A percentile compares a stretch with the other conserved stretches of the same genome.
Evolutionary conservation across 2,888 invertebrate species (phyloP).

Genomic region (Chrysodeixis includens): DNA sequence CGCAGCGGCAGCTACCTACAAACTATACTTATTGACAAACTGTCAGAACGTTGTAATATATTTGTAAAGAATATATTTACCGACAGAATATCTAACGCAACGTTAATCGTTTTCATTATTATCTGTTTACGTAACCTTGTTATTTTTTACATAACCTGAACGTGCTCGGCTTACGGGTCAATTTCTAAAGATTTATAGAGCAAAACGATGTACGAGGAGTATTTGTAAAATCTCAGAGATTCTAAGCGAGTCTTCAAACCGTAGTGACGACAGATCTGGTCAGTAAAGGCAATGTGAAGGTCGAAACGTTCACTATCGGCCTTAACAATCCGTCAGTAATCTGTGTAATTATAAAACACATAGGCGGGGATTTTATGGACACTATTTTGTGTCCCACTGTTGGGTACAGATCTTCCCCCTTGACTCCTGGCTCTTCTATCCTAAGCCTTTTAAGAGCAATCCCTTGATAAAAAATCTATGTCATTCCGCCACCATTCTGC

Average conservation of each 20-base stretch:
- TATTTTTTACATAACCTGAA: slow-evolving; percentile 41
- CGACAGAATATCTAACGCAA: slow-evolving; percentile 14
- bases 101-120: slow-evolving; percentile 30
- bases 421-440: no score
- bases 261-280: slow-evolving; percentile 74
- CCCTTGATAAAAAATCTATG: no score
- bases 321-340: slow-evolving; percentile 61
- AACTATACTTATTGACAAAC: background rate
- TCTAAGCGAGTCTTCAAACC: slow-evolving; percentile 56
- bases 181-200: slow-evolving; percentile 64
- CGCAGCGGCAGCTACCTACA: background rate
- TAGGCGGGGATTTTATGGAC: background rate
- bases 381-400: no score
- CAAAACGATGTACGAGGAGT: slow-evolving; percentile 53
- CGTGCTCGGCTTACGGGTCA: slow-evolving; percentile 56
- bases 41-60: background rate
- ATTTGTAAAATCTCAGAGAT: slow-evolving; percentile 56
- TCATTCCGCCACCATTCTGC: no score
- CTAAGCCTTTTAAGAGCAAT: no score
- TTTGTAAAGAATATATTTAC: slow-evolving; percentile 17
- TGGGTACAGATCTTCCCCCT: no score
- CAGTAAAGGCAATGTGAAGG: slow-evolving; percentile 81
- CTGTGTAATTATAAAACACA: slow-evolving; percentile 50
- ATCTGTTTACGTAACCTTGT: slow-evolving; percentile 43
- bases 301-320: slow-evolving; percentile 76